Conservation (phyloP, 2,113 vertebrate genomes). For the Helogale parvula region DNA sequence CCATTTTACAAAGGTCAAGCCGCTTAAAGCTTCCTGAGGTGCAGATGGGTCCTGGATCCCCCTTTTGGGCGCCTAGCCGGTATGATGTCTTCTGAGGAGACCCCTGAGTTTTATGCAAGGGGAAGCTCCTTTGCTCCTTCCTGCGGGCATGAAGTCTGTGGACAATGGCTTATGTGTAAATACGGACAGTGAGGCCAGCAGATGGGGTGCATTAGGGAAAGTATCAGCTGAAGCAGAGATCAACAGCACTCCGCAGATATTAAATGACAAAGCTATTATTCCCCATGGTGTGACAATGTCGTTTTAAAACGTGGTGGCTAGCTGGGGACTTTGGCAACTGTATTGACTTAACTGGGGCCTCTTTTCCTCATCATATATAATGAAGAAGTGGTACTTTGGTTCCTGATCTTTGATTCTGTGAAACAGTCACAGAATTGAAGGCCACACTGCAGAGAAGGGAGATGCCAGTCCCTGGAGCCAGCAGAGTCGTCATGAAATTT, state of each 20-base stretch:
- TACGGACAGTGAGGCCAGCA: neutral
- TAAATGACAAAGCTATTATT: neutral
- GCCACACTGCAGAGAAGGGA: neutral
- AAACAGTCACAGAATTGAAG: neutral
- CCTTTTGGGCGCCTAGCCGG: neutral
- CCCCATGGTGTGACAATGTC: rapidly evolving
- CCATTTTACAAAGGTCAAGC: conserved; percentile 63
- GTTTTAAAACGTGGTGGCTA: neutral
- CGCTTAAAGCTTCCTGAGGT: conserved; percentile 31
- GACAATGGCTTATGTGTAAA: neutral
- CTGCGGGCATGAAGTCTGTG: neutral
- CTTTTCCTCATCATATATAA: neutral
- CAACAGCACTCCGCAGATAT: neutral
- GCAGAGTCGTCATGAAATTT: neutral
- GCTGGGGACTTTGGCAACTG: neutral
- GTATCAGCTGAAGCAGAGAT: neutral
- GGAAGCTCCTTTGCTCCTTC: neutral
- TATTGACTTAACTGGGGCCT: neutral
- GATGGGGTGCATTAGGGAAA: neutral
- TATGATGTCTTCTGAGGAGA: neutral
- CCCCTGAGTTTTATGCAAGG: neutral
- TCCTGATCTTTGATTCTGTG: neutral
- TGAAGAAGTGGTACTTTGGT: neutral
- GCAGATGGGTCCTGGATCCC: neutral
- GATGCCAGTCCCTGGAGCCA: neutral